Percentiles rank a stretch among this genome's conserved stretches.
These are phyloP conservation scores for Napeogenes sylphis DNA, from an alignment of 2,888 invertebrate species.

Conservation along the genomic window DNA sequence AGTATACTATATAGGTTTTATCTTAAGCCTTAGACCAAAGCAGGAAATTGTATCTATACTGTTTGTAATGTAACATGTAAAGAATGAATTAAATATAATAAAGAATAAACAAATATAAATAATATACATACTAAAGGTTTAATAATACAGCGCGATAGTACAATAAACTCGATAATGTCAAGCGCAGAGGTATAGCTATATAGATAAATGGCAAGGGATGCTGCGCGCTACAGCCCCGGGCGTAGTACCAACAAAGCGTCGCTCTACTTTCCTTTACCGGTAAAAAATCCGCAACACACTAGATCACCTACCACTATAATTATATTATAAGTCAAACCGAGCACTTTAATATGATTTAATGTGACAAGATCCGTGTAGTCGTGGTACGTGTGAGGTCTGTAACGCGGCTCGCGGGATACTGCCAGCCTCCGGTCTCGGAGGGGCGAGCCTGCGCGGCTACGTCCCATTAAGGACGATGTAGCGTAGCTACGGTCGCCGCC, in stretches of 20 bases:
- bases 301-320: slow-evolving; percentile 25
- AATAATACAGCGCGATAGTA: neutral
- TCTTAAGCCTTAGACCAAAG: too few relatives aligned
- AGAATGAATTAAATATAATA: too few relatives aligned
- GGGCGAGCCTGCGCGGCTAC: slow-evolving; percentile 71
- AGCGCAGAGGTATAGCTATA: slow-evolving; percentile 25
- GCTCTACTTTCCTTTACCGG: slow-evolving; percentile 58
- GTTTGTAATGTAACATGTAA: too few relatives aligned
- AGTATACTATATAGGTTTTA: too few relatives aligned
- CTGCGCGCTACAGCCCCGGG: slow-evolving; percentile 72
- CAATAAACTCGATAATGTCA: slow-evolving; percentile 21
- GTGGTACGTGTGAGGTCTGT: slow-evolving; percentile 53
- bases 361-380: slow-evolving; percentile 41
- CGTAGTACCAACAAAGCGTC: slow-evolving; percentile 72
- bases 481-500: slow-evolving; percentile 56
- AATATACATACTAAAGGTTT: neutral
- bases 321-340: slow-evolving; percentile 34
- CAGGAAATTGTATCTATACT: too few relatives aligned
- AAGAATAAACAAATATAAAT: neutral
- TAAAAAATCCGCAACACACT: slow-evolving; percentile 28
- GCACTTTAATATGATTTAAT: slow-evolving; percentile 41
- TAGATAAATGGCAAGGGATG: slow-evolving; percentile 58
- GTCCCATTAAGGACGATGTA: slow-evolving; percentile 54
- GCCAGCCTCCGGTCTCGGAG: slow-evolving; percentile 58
- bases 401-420: slow-evolving; percentile 72